Evolutionary conservation across 2,113 vertebrate genomes (phyloP).

Genomic region (Muscicapa adusta): DNA sequence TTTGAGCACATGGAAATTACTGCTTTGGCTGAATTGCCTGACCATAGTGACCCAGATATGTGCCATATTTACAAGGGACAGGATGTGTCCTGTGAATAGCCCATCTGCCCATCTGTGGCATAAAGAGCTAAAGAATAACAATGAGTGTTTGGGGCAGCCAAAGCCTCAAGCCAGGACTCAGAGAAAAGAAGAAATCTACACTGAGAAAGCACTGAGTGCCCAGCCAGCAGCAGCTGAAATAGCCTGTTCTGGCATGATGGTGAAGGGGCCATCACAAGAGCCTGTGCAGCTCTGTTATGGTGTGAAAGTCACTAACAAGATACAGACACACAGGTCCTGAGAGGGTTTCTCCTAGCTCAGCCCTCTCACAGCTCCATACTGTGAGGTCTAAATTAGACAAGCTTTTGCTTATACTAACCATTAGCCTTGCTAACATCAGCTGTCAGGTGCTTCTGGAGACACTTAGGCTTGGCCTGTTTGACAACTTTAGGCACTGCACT

Average conservation of each 20-base stretch:
- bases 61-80: background rate
- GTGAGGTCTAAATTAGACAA: background rate
- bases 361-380: background rate
- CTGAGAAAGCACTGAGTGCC: background rate
- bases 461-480: background rate
- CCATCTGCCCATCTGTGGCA: background rate
- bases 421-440: background rate
- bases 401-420: background rate
- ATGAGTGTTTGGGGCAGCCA: background rate
- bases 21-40: background rate
- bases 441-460: background rate
- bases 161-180: background rate
- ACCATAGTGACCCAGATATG: background rate
- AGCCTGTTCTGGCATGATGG: accelerated
- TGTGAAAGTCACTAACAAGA: background rate
- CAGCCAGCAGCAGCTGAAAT: background rate
- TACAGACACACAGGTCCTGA: accelerated
- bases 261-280: background rate
- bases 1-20: background rate
- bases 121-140: background rate
- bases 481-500: background rate
- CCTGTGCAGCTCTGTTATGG: background rate
- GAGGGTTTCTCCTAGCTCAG: background rate
- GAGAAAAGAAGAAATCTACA: background rate
- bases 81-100: background rate